Base-by-base conservation (phyloP, 2,797 vertebrate genomes). In the Poecile montanus region DNA sequence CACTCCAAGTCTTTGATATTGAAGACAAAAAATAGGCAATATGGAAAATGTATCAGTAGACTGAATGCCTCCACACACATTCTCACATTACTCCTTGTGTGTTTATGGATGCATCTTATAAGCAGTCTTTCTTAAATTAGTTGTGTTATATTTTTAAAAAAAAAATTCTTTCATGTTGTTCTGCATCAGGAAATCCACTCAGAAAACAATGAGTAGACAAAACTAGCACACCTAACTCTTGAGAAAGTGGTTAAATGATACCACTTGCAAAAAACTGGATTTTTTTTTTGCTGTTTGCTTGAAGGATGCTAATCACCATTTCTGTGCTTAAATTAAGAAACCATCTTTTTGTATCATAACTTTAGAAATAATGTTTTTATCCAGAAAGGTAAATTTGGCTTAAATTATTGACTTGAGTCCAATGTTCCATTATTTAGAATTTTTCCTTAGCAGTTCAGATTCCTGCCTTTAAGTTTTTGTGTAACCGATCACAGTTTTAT, bases 281-380 rank as follows among this genome's bases (percentile, higher is more conserved):
- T 40, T 53, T 91, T 91, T 34, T 57, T 36, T 12, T n/a, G 25
- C 2, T 50, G 7, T 73, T 57, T 79, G 1, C n/a, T 68, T 78
- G 19, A 88, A 40, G 50, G 20, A 44, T 0, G 0, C 3, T 45
- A 61, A 72, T 75, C 10, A 61, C 20, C 0, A 3, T 66, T 85
- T 74, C 25, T 56, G 20, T 66, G 5, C 16, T 71, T 63, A 91
- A 67, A 75, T 61, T 63, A 85, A 70, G 62, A 79, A 78, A 53
- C 9, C 26, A 48, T 5, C 7, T n/a, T 89, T 76, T 68, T 54
- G 34, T 16, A 65, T 11, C 21, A 34, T 17, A 56, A 25, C 5
- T 83, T 87, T 50, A 67, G 67, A 85, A 87, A 87, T 9, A 36
- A 61, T 4, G 2, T 22, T 81, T 80, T 80, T 65, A 30, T 19